phyloP scores from a whole-genome alignment of 2,888 invertebrate species.

The Hirtodrosophila histrioides region DNA sequence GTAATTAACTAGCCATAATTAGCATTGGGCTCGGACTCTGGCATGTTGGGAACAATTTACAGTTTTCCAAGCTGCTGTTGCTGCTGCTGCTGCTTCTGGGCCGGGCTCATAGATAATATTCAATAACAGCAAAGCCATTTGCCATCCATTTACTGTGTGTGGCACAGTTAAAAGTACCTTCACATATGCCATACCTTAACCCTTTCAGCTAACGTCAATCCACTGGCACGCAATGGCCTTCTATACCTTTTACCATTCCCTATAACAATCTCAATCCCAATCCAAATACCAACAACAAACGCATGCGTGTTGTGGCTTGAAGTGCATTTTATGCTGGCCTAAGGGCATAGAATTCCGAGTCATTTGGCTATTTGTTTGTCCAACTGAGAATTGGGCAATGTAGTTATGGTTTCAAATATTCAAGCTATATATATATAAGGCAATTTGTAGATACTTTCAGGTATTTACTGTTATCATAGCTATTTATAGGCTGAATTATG shows the following conservation, averaged over 20 bases:
- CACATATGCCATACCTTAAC: conserved; percentile 57
- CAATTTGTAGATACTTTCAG: neutral
- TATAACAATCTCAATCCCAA: conserved; percentile 4
- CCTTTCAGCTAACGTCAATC: conserved; percentile 51
- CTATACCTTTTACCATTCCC: conserved; percentile 15
- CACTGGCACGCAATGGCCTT: conserved; percentile 65
- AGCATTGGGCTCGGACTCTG: conserved; percentile 50
- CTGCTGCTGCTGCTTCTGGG: conserved; percentile 40
- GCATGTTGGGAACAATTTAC: conserved; percentile 58
- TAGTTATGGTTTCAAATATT: conserved; percentile 22
- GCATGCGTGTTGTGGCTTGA: conserved; percentile 44
- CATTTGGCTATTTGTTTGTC: conserved; percentile 19
- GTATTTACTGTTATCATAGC: neutral
- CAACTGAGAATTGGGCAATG: conserved; percentile 18
- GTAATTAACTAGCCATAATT: conserved; percentile 71
- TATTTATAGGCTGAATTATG: too few species aligned
- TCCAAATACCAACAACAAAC: conserved; percentile 13
- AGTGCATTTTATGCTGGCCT: conserved; percentile 48
- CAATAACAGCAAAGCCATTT: conserved; percentile 60
- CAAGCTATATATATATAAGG: conserved; percentile 5
- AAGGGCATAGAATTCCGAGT: conserved; percentile 40
- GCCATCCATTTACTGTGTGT: conserved; percentile 39
- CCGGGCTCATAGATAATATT: conserved; percentile 67
- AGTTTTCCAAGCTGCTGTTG: conserved; percentile 55
- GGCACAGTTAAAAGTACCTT: conserved; percentile 23